Evolutionary conservation across 2,113 vertebrate species (phyloP), one percentile per base, ranked within the genome.

Genomic region (Sardina pilchardus): DNA sequence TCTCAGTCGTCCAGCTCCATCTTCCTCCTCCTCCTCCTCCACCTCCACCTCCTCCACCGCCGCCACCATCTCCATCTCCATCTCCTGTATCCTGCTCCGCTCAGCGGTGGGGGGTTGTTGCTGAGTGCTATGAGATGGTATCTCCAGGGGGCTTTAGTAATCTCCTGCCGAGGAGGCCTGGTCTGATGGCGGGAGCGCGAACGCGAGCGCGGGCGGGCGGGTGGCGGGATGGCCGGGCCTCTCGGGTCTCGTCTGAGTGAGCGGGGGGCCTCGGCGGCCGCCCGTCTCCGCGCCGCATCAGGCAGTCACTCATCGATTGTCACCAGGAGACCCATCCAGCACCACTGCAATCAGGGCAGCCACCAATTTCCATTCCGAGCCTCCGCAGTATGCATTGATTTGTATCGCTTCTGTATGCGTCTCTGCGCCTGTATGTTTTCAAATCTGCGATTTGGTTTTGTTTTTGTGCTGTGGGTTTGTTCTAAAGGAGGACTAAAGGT

Each of bases 101-200:
- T 78, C 59, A 7, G n/a, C n/a, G 71, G 4, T 36, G 82, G 45
- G 90, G 91, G 87, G 56, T 83, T 81, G 9, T 19, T 6, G 85
- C 84, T 78, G 89, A 85, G 89, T 86, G 86, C 80, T 48, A 86
- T 87, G 90, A 91, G 91, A 83, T 16, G 80, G 87, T 83, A 83
- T 89, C 87, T 88, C 91, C 21, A 56, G 48, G 89, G 91, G 93
- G 86, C 84, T 34, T 85, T 83, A 89, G 90, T 92, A 92, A 93
- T 93, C 93, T 92, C 82, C 87, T 91, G 91, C 91, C 88, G 47
- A 47, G 83, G 83, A 50, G 86, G 90, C 80, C 0, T 87, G 86
- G 3, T 42, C 85, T 45, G 19, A 81, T 85, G n/a, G 63, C 16
- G 30, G 71, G 71, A 36, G 44, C 44, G 85, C 4, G 53, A 83